Percentiles rank a stretch among this genome's conserved stretches.
Evolutionary conservation across 2,888 invertebrate genomes (phyloP).

Genomic region (Mesorhabditis spiculigera): DNA sequence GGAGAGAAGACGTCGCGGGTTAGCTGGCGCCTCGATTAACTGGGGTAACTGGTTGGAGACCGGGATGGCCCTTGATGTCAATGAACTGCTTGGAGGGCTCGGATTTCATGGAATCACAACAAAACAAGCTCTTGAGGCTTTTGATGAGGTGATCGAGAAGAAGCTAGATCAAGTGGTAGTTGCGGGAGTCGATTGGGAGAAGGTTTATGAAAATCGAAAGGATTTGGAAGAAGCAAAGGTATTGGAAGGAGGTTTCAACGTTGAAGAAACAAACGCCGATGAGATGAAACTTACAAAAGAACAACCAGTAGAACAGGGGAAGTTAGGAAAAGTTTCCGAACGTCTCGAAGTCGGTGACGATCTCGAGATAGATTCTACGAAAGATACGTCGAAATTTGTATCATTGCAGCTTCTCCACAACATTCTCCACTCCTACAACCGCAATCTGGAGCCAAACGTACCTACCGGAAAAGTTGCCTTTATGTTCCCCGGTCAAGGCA

Average conservation of each 20-base stretch:
- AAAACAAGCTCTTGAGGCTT: conserved; percentile 37
- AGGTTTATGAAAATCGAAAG: conserved; percentile 32
- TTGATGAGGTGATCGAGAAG: conserved; percentile 34
- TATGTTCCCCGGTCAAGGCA: conserved; percentile 45
- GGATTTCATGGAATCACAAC: conserved; percentile 46
- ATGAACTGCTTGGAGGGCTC: conserved; percentile 26
- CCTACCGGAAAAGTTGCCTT: conserved; percentile 22
- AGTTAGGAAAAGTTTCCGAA: no score
- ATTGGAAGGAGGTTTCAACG: no score
- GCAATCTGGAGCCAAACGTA: not conserved
- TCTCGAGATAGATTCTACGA: no score
- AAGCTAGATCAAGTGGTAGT: conserved; percentile 36
- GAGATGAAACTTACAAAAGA: no score
- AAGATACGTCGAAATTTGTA: no score
- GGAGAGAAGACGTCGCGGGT: conserved; percentile 15
- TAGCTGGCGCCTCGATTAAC: conserved; percentile 38
- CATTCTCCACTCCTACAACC: not conserved
- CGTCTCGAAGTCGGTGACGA: no score
- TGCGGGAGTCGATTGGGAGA: conserved; percentile 44
- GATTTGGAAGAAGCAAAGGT: conserved; percentile 25
- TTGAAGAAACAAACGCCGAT: no score
- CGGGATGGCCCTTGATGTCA: conserved; percentile 49
- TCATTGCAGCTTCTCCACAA: not conserved
- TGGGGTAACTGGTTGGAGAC: conserved; percentile 56
- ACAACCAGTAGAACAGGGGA: no score